Evolutionary conservation across 2,113 vertebrate genomes (phyloP), one percentile per base, ranked within the genome.

Genomic region (Pedetes capensis): DNA sequence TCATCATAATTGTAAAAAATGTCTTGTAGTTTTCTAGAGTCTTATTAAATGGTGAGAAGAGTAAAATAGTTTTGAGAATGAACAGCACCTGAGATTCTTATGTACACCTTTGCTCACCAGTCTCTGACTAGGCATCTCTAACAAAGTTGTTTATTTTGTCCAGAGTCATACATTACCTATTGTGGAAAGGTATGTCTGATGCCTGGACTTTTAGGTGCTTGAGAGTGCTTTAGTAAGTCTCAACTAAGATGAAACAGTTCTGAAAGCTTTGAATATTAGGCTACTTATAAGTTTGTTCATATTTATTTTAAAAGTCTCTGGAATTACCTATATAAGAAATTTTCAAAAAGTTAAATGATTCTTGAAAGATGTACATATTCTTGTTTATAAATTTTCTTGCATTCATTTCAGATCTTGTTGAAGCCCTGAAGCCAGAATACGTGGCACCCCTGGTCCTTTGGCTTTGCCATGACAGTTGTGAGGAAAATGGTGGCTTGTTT

Each of bases 401-500:
- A 23, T 98, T 93, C 96, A 6, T 79, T 97, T 87, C 97, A 99
- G 99, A 99, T 97, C 84, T 99, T 23, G 0, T 99, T 59, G 98
- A 98, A 49, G 98, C 99, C 66, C 97, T 99, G 97, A 99, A 99
- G 96, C 98, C 99, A 0, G 99, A 99, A 44, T 99, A 99, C 17
- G 99, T 99, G 91, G 98, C 99, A 94, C 99, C 99, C 1, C 96
- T 99, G 91, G 99, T 99, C 59, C 97, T 99, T 89, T 99, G 99
- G 99, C 98, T 99, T 96, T 99, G 99, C 96, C 99, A 99, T 0
- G 99, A 99, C 49, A 98, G 98, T 89, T 99, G 99, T 98, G 95
- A 97, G n/a, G 99, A 99, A 96, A 99, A 98, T 71, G 99, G 99
- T 71, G 96, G 99, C 86, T 97, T 99, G 27, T 99, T 99, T 98